phyloP scores from a whole-genome alignment of 2,797 vertebrate genomes.

The Selene dorsalis region DNA sequence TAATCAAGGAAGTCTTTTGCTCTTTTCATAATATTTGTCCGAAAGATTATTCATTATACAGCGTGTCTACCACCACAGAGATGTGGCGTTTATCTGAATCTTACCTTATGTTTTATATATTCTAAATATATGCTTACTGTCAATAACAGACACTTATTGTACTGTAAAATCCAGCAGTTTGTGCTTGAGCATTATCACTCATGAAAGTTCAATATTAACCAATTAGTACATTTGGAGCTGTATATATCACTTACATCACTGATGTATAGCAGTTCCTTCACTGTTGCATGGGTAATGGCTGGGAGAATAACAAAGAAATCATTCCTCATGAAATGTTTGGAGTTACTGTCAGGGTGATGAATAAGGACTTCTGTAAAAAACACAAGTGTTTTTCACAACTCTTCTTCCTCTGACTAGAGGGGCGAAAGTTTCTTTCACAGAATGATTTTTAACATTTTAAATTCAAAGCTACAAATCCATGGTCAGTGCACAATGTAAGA shows the following conservation, averaged over 20 bases:
- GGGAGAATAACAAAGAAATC: slow-evolving; percentile 69
- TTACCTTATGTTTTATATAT: slow-evolving; percentile 31
- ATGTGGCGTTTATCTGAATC: slow-evolving; percentile 10
- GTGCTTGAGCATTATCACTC: slow-evolving; percentile 60
- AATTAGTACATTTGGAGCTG: slow-evolving; percentile 68
- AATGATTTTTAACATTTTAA: slow-evolving; percentile 40
- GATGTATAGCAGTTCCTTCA: slow-evolving; percentile 61
- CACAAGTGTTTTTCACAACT: slow-evolving; percentile 52
- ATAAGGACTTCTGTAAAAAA: slow-evolving; percentile 67
- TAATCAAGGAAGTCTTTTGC: background rate
- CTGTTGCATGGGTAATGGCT: slow-evolving; percentile 67
- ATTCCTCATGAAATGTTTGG: slow-evolving; percentile 75
- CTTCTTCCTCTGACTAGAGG: slow-evolving; percentile 46
- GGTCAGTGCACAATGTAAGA: slow-evolving; percentile 46
- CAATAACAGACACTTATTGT: slow-evolving; percentile 31
- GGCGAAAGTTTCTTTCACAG: slow-evolving; percentile 50
- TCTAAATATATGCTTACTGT: slow-evolving; percentile 33
- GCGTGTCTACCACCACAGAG: background rate
- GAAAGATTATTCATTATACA: slow-evolving; percentile 14
- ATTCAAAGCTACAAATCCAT: slow-evolving; percentile 46
- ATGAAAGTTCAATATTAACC: slow-evolving; percentile 65
- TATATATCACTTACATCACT: slow-evolving; percentile 69
- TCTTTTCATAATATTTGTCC: slow-evolving; percentile 18
- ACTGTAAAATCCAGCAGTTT: slow-evolving; percentile 43
- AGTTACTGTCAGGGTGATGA: slow-evolving; percentile 65